Evolutionary conservation across 2,113 vertebrate species (phyloP).

Genomic region (Gulo gulo): DNA sequence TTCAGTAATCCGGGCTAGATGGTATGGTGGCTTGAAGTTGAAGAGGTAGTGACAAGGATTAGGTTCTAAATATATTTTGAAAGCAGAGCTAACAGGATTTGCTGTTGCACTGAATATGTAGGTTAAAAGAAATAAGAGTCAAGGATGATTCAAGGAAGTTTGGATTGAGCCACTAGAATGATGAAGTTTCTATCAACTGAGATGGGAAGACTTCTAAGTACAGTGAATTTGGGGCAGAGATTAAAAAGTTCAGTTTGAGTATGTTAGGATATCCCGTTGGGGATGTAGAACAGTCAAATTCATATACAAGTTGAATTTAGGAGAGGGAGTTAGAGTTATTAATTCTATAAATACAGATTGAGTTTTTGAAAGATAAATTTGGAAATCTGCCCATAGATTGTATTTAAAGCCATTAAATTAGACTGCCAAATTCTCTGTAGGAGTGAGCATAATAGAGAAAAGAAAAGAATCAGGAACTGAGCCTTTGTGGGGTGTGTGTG

Average conservation of each 20-base stretch:
- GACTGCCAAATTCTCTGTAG: not conserved
- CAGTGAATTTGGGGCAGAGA: not conserved
- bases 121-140: not conserved
- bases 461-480: not conserved
- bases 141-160: not conserved
- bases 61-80: not conserved
- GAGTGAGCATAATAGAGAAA: not conserved
- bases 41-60: not conserved
- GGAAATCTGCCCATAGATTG: not conserved
- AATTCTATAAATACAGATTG: not conserved
- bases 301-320: not conserved
- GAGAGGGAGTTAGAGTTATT: not conserved
- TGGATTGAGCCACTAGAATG: not conserved
- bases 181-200: not conserved
- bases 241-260: not conserved
- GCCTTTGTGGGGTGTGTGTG: not conserved
- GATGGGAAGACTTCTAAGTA: not conserved
- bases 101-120: not conserved
- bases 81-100: not conserved
- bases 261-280: not conserved
- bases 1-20: not conserved
- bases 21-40: not conserved
- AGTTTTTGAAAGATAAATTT: not conserved
- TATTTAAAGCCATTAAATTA: not conserved
- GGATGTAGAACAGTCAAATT: not conserved